phyloP scores from a whole-genome alignment of 2,797 vertebrate genomes.

The Typhlichthys subterraneus region DNA sequence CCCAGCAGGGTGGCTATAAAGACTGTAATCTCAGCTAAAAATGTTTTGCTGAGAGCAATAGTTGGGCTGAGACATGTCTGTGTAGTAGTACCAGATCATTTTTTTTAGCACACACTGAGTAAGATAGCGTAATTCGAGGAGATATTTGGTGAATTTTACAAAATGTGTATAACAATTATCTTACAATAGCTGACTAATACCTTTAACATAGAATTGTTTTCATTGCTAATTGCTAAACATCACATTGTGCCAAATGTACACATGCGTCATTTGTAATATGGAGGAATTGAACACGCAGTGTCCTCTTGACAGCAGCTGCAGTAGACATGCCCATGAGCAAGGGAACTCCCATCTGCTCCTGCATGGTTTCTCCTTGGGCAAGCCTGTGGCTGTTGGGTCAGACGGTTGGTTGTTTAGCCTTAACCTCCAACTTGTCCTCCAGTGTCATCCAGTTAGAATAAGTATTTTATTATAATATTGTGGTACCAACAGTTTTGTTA shows the following conservation, averaged over 20 bases:
- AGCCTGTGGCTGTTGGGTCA: background rate
- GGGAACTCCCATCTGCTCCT: constrained; percentile 40
- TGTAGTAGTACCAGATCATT: too few species aligned
- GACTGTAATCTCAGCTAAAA: too few species aligned
- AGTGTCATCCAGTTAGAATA: constrained; percentile 10
- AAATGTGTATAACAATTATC: too few species aligned
- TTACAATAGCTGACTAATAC: too few species aligned
- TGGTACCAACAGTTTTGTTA: too few species aligned
- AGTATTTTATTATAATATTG: background rate
- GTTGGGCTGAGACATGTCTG: too few species aligned
- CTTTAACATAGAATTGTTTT: too few species aligned
- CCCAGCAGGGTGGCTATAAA: background rate
- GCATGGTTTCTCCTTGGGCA: constrained; percentile 28
- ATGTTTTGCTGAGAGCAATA: too few species aligned
- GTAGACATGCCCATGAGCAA: constrained; percentile 41
- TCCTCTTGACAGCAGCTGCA: constrained; percentile 18
- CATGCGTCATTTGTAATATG: background rate
- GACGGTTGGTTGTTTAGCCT: background rate
- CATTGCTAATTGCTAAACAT: too few species aligned
- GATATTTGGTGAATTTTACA: too few species aligned
- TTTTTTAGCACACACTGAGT: too few species aligned
- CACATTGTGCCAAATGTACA: background rate
- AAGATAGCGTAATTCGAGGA: too few species aligned
- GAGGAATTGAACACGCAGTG: constrained; percentile 16
- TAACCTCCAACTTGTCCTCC: constrained; percentile 22